A percentile compares a stretch with the other conserved stretches of the same genome.
These are phyloP conservation scores for Sciurus niger DNA, from an alignment of 2,113 vertebrate genomes.

Conservation along the genomic window DNA sequence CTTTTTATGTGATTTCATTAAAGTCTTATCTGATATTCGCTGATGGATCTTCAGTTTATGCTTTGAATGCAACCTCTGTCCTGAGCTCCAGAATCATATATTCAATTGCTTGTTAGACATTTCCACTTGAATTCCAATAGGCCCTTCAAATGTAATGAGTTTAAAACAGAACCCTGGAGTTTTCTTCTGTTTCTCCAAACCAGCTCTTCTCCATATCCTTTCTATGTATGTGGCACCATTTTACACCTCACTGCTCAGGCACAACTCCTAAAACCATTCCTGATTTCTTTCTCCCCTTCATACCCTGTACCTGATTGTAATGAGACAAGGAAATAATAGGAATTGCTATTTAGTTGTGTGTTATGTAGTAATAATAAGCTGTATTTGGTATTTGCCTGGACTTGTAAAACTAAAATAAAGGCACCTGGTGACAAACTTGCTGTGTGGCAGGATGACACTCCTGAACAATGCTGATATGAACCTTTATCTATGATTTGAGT, in stretches of 20 bases:
- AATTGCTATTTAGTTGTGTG: no score
- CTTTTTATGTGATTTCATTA: background rate
- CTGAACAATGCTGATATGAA: no score
- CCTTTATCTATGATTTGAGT: no score
- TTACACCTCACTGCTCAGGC: background rate
- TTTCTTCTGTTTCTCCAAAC: background rate
- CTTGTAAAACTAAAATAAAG: no score
- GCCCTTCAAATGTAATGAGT: background rate
- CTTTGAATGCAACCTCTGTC: background rate
- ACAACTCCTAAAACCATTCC: background rate
- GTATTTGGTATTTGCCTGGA: no score
- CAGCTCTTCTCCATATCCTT: background rate
- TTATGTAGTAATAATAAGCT: no score
- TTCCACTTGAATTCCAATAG: background rate
- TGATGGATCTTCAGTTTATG: background rate
- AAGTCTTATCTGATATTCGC: background rate
- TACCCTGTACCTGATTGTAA: no score
- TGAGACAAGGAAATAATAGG: no score
- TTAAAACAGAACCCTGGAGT: background rate
- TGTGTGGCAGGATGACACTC: no score
- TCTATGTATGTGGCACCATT: background rate
- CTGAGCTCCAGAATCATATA: background rate
- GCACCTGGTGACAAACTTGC: no score
- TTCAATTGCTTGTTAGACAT: background rate
- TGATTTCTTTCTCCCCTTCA: background rate